Base-by-base conservation (phyloP, 2,797 vertebrate genomes). In the Xiphophorus birchmanni region DNA sequence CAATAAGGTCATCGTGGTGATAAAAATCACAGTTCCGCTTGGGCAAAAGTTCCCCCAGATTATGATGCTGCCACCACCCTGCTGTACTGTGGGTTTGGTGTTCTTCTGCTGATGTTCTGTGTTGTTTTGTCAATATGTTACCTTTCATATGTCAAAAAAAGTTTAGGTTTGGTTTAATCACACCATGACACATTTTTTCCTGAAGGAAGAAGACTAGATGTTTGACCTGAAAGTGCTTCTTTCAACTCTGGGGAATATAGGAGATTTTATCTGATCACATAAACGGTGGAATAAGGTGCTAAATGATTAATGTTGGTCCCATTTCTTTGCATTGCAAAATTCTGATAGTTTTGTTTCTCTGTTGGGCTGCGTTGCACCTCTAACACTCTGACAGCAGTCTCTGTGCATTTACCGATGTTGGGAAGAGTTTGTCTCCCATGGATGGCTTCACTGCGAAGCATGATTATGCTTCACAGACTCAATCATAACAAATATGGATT, bases 401-500 rank as follows among this genome's bases (percentile, higher is more conserved):
- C 84, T 87, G 85, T 90, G 88, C 82, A 80, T 15, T 5, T 67
- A 69, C 88, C 81, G 88, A 88, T 82, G 81, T 80, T 85, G 87
- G 90, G 86, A 83, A 76, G 86, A 80, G 84, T 84, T 84, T 84
- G 81, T 76, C 26, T 29, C 26, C 13, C 42, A 29, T n/a, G 23
- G 26, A 72, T 17, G 40, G 69, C 42, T 72, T 72, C 26, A 21
- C 69, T 44, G 42, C 6, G 78, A 85, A 54, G 82, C 75, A 83
- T 44, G 84, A 84, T 87, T 84, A 82, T 77, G 82, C 86, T 88
- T 82, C 76, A 5, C 83, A 86, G 86, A 35, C 75, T 58, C 58
- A 35, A 65, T 88, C 73, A 73, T 91, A 84, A 83, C 86, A 81
- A 89, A 90, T 91, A 92, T 93, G 83, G 91, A 93, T 93, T 90